Base-by-base conservation (phyloP, 2,888 invertebrate genomes). In the Scaptomyza parva region DNA sequence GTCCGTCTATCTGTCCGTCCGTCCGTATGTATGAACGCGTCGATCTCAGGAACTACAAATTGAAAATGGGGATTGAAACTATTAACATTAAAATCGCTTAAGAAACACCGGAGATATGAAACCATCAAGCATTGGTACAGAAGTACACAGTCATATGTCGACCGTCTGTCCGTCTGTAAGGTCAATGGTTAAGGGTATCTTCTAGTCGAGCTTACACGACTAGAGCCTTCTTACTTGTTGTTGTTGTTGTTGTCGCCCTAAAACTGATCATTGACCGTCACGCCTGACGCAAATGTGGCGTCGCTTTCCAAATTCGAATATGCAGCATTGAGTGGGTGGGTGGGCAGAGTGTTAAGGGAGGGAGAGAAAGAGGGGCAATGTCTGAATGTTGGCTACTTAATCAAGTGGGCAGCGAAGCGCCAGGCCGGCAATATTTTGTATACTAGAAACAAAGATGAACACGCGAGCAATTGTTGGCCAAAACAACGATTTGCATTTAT, bases 221-320 rank as follows among this genome's bases (percentile, higher is more conserved):
- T n/a, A n/a, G n/a, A n/a, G n/a, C n/a, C n/a, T n/a, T n/a, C n/a
- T n/a, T n/a, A n/a, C n/a, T 39, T 59, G 47, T 51, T 62, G 45
- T 53, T 55, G 33, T 52, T 71, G 72, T 58, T 72, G 63, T 26
- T 40, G 73, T 60, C 53, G 70, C 41, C 63, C 63, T 45, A 76
- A 81, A 83, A 76, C 64, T 85, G 84, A 88, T 80, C 85, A 88
- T 85, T 85, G 85, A 85, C 85, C 88, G 85, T 85, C 88, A 88
- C 85, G 85, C 86, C 85, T 80, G 76, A 88, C 70, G 85, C 70
- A 76, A 63, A 72, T 63, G 45, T 61, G 55, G 58, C 75, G 55
- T 61, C 58, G 72, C 81, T 82, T 82, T 85, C 86, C 67, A 87
- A 83, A 85, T 64, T 80, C 85, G 85, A n/a, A n/a, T 86, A 87